Evolutionary conservation across 2,797 vertebrate species (phyloP), one percentile per base, ranked within the genome.

Genomic region (Chaetodon trifasciatus): DNA sequence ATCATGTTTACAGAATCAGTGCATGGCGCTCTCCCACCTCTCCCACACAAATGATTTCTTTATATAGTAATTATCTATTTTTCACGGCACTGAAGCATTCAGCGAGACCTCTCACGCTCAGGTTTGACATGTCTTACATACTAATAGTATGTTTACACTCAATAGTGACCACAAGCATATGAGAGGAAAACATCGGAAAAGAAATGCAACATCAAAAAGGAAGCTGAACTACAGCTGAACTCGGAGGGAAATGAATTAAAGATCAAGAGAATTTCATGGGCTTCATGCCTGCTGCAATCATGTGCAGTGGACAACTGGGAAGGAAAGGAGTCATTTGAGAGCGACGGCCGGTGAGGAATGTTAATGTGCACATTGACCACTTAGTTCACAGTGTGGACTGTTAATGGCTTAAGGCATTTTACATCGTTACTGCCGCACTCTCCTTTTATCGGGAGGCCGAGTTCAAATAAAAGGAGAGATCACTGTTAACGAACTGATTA

Each of bases 151-250:
- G 21, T 66, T 75, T 44, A 50, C 28, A 32, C 16, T 58, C 32
- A 58, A 66, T 16, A n/a, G 47, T 1, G n/a, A 56, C n/a, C n/a
- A 21, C 44, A 61, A 44, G 60, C 23, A 24, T 72, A 69, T 81
- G 39, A 35, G 57, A 76, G 35, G 44, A 42, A 58, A 42, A 75
- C 17, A 47, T n/a, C 7, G 5, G 11, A 61, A 69, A 69, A 39
- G 21, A 74, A 55, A 40, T 12, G 19, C 0, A 8, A 71, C 60
- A 82, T 84, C 35, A 75, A 63, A 76, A 71, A 67, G 35, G 50
- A 79, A 39, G 70, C 63, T 93, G 88, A 93, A 92, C 91, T 89
- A 35, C 44, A 69, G 63, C 81, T 94, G 92, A 94, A 94, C 93
- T 92, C 79, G 1, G 63, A 77, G 65, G 74, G 61, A 60, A 64